Evolutionary conservation across 2,888 invertebrate genomes (phyloP).

Genomic region (Gandaritis pyraliata): DNA sequence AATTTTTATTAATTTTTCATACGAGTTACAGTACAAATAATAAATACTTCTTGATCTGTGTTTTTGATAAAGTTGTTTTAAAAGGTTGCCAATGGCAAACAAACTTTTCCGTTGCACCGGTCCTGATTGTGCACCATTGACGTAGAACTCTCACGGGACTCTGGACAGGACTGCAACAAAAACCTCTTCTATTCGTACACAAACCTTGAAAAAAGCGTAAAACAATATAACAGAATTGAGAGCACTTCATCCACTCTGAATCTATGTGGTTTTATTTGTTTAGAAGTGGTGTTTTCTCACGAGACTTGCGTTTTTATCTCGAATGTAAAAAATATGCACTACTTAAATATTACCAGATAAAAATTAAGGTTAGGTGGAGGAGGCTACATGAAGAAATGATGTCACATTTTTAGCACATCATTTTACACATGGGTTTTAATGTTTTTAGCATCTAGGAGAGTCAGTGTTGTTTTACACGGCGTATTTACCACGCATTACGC

Average conservation of each 20-base stretch:
- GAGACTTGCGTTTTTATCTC: neutral
- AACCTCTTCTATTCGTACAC: constrained; percentile 23
- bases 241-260: constrained; percentile 9
- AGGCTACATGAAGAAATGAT: neutral
- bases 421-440: too few species aligned
- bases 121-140: constrained; percentile 45
- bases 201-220: constrained; percentile 21
- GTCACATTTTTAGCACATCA: too few species aligned
- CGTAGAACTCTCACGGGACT: constrained; percentile 35
- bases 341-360: neutral
- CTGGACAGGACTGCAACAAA: constrained; percentile 30
- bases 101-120: constrained; percentile 26
- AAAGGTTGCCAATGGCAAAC: constrained; percentile 13
- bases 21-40: too few species aligned
- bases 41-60: too few species aligned
- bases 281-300: neutral
- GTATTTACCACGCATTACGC: too few species aligned
- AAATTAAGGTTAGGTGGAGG: neutral
- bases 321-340: neutral
- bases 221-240: constrained; percentile 24
- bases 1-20: too few species aligned
- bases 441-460: too few species aligned
- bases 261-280: neutral
- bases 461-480: too few species aligned
- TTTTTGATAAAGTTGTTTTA: neutral